Evolutionary conservation across 2,113 vertebrate genomes (phyloP), one percentile per base, ranked within the genome.

Genomic region (Monopterus albus): DNA sequence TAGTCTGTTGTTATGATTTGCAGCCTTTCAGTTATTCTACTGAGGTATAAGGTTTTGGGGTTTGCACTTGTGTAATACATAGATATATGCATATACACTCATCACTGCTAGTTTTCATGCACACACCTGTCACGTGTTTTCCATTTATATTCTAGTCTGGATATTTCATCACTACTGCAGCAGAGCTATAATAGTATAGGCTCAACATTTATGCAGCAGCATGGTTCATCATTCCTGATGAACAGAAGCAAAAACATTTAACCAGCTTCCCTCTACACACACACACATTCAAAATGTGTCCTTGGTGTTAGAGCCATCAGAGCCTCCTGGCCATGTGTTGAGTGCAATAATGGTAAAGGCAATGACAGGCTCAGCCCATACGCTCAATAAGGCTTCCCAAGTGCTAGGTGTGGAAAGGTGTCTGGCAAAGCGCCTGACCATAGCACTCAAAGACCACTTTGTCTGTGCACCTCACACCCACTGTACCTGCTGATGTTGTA

Each of bases 391-490:
- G 58, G 79, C 78, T 91, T 87, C 89, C 88, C 88, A 82, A 88
- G 79, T 90, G 67, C 87, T 43, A 94, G 92, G 93, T 93, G 94
- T 88, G 80, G 94, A 95, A 91, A 95, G 93, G 88, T 65, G 86
- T 87, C 92, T 95, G 94, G 94, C 91, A 72, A 57, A 25, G 23
- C 72, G 94, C 94, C 95, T 93, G 84, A 88, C 91, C 72, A 8
- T 82, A 71, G 87, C 63, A 78, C 92, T 95, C 93, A 95, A 95
- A 92, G 92, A 88, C 83, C 90, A 91, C 93, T 94, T 93, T 95
- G 94, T 95, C 92, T 87, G 72, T 21, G 6, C 78, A 82, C 75
- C 66, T 74, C 89, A 40, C 78, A 62, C 88, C 71, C 92, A 71
- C 88, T 82, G 68, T 94, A 95, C 95, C 95, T 95, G 93, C 79